Base-by-base conservation (phyloP, 2,113 vertebrate genomes). In the Chionodraco myersi region DNA sequence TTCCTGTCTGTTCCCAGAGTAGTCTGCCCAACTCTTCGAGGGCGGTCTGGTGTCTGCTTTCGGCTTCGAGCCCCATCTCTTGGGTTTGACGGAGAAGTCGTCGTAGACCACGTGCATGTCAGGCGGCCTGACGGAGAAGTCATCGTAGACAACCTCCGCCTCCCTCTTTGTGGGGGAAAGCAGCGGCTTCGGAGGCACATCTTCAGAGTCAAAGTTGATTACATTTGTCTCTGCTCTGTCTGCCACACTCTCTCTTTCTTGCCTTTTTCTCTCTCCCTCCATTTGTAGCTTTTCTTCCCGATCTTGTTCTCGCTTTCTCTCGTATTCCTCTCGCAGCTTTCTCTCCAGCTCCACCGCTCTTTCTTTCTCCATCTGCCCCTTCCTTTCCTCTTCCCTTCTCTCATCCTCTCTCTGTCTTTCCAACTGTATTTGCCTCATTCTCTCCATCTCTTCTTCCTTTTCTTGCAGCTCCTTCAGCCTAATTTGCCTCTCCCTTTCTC, bases 1-100 rank as follows among this genome's bases (percentile, higher is more conserved):
- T 2, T 79, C 71, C 15, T 48, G 56, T 52, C 45, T 36, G 0
- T 57, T 56, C 10, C 4, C 9, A 9, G 58, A 59, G 30, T 34
- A 54, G 8, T 13, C 18, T 10, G 10, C 15, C 76, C 71, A 11
- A 3, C 23, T 76, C 7, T 18, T 58, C 36, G 23, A 5, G 41
- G 49, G 48, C 0, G 77, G 53, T 54, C 6, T 41, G 0, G 61
- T 14, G 45, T 84, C 63, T 12, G 4, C 41, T 79, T 72, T 89
- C 1, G 57, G 34, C 48, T 7, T 26, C 3, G 88, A 81, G 18
- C 83, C 82, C 87, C 92, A 84, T 58, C 66, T 86, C 51, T 52
- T 64, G 1, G 89, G 84, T 73, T 90, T 94, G 65, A 93, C 93
- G 0, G 94, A 95, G 47, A 92, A 94, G 58, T 92, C 93, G 0